These are phyloP conservation scores for Chunga burmeisteri DNA, from an alignment of 2,113 vertebrate species.

Conservation along the genomic window DNA sequence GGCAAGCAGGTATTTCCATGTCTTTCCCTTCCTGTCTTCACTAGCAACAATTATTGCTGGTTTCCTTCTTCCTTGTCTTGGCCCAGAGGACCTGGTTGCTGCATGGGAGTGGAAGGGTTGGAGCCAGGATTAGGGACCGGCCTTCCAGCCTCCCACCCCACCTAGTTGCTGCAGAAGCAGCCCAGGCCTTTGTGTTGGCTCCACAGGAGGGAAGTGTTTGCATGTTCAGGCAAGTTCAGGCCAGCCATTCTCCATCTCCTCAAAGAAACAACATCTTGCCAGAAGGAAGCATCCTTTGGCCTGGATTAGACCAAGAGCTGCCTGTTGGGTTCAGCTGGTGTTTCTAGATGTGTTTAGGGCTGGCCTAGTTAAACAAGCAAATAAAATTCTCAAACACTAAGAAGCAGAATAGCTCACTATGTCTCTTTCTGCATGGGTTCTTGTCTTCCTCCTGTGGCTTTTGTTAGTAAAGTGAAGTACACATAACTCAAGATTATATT, in stretches of 20 bases:
- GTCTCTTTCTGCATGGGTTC: background rate
- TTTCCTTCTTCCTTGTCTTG: background rate
- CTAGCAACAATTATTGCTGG: background rate
- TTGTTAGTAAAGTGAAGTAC: background rate
- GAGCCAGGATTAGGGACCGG: background rate
- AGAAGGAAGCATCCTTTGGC: background rate
- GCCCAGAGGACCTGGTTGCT: background rate
- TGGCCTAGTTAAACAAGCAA: background rate
- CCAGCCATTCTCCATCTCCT: background rate
- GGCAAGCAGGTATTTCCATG: background rate
- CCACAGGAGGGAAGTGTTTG: background rate
- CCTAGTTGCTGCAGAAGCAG: background rate
- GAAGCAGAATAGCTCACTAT: background rate
- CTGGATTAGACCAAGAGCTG: background rate
- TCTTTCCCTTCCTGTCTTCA: background rate
- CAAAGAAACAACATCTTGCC: background rate
- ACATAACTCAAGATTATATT: slow-evolving; percentile 78
- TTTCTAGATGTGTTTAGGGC: background rate
- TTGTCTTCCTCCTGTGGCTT: background rate
- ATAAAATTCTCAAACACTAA: background rate
- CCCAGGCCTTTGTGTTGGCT: background rate
- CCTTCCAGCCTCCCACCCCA: background rate
- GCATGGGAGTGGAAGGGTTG: background rate
- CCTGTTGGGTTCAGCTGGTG: background rate
- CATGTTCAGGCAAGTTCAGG: background rate